These are phyloP conservation scores for Corynorhinus townsendii DNA, from an alignment of 2,113 vertebrate species.

Conservation along the genomic window DNA sequence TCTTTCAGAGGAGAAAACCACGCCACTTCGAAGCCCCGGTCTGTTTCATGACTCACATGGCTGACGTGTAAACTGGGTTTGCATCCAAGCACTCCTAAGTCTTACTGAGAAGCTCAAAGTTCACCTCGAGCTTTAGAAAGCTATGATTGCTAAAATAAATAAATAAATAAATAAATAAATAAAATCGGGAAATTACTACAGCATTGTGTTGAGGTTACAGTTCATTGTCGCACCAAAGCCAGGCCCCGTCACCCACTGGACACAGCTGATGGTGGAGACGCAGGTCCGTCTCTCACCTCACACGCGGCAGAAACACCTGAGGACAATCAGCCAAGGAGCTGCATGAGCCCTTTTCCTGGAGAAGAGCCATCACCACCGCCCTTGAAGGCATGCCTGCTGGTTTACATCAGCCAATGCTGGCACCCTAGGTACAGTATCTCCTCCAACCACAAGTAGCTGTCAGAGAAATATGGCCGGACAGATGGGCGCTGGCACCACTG, in stretches of 20 bases:
- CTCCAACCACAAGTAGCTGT: neutral
- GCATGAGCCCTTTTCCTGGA: neutral
- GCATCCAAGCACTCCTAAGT: neutral
- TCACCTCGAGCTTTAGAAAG: neutral
- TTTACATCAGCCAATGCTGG: neutral
- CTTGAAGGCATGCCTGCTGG: neutral
- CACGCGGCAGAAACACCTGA: rapidly evolving
- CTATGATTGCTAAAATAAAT: neutral
- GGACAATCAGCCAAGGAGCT: neutral
- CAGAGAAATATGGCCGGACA: rapidly evolving
- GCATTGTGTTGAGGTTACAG: neutral
- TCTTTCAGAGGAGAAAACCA: neutral
- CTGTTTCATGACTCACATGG: neutral
- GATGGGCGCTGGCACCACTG: rapidly evolving
- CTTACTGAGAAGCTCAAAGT: neutral
- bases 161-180: neutral
- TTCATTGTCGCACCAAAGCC: neutral
- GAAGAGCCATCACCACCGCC: neutral
- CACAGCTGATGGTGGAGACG: neutral
- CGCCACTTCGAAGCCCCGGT: neutral
- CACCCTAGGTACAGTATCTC: rapidly evolving
- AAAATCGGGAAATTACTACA: neutral
- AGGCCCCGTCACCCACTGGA: neutral
- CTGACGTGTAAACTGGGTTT: neutral
- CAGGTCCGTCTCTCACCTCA: rapidly evolving